Conservation (phyloP, 2,888 invertebrate genomes). For the Cephus sareptanus region DNA sequence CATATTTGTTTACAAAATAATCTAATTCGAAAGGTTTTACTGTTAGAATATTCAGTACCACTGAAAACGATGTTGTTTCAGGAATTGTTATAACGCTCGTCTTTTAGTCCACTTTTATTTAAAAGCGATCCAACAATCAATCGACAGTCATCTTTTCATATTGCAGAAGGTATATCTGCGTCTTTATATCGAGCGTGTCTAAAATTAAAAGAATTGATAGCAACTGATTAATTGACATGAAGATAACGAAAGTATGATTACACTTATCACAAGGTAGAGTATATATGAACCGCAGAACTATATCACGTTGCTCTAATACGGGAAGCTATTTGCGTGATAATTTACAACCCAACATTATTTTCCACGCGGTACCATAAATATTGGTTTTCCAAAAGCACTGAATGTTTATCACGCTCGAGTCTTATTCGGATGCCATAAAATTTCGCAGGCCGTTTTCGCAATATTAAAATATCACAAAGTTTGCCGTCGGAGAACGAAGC, state of each 20-base stretch:
- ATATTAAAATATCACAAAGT: slow-evolving; percentile 29
- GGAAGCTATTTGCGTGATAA: slow-evolving; percentile 33
- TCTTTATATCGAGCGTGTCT: neutral
- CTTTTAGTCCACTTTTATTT: too few relatives aligned
- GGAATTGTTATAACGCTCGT: too few relatives aligned
- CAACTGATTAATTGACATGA: neutral
- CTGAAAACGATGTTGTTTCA: too few relatives aligned
- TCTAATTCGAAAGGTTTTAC: too few relatives aligned
- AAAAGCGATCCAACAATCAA: too few relatives aligned
- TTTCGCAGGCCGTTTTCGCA: slow-evolving; percentile 16
- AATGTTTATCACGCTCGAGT: slow-evolving; percentile 31
- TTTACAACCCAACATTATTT: slow-evolving; percentile 38
- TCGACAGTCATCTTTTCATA: too few relatives aligned
- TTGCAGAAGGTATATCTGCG: too few relatives aligned
- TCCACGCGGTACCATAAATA: slow-evolving; percentile 38
- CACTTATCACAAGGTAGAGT: neutral
- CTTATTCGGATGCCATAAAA: slow-evolving; percentile 31
- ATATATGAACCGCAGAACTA: slow-evolving; percentile 6
- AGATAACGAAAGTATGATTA: neutral
- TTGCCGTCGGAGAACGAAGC: neutral
- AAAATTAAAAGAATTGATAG: neutral
- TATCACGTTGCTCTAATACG: slow-evolving; percentile 26
- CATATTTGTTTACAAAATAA: too few relatives aligned
- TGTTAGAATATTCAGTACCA: too few relatives aligned
- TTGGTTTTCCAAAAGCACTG: slow-evolving; percentile 30